Conservation (phyloP, 2,888 invertebrate genomes). For the Spodoptera picta region DNA sequence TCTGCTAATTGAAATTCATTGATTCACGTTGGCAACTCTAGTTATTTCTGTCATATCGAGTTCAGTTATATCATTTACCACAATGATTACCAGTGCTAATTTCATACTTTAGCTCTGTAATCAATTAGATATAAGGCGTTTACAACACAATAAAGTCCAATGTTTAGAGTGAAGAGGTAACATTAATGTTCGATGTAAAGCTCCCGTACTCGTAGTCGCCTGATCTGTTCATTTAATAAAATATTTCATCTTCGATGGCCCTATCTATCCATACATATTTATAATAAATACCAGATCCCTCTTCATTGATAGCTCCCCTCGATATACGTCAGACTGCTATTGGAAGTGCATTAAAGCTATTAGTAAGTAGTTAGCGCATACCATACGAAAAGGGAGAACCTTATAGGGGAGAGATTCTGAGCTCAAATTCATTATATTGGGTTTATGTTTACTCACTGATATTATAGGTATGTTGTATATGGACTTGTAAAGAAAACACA, state of each 20-base stretch:
- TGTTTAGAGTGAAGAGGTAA: background rate
- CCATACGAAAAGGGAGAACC: conserved; percentile 53
- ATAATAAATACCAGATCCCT: conserved; percentile 29
- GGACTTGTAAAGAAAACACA: conserved; percentile 22
- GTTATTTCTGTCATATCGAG: conserved; percentile 24
- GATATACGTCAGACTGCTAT: conserved; percentile 68
- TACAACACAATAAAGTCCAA: background rate
- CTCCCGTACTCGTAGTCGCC: background rate
- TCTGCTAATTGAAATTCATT: conserved; percentile 72
- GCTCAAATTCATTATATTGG: conserved; percentile 38
- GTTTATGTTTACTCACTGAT: conserved; percentile 37
- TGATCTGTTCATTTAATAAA: conserved; percentile 15
- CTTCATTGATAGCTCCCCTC: conserved; percentile 61
- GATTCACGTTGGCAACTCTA: conserved; percentile 52
- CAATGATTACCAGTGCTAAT: conserved; percentile 21
- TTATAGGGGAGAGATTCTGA: conserved; percentile 25
- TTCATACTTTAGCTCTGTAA: conserved; percentile 18
- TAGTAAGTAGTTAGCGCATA: conserved; percentile 78
- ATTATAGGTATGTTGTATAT: conserved; percentile 6
- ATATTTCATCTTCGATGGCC: conserved; percentile 1
- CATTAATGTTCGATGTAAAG: background rate
- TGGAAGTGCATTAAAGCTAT: conserved; percentile 82
- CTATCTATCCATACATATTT: conserved; percentile 18
- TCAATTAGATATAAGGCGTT: conserved; percentile 17
- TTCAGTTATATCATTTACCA: conserved; percentile 24